phyloP scores from a whole-genome alignment of 2,113 vertebrate genomes.

The Caranx melampygus region DNA sequence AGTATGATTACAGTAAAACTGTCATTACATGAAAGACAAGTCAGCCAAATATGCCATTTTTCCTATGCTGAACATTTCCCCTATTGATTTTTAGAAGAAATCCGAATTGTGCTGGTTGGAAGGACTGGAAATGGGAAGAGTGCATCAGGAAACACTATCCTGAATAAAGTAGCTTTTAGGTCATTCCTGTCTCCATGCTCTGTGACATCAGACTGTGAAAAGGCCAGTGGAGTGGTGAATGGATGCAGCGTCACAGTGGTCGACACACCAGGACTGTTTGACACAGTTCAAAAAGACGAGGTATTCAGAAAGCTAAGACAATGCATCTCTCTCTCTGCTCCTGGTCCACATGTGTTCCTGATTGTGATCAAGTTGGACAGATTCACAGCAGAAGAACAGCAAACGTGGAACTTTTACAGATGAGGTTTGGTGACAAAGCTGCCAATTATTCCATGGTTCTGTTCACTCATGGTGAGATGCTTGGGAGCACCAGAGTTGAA shows the following conservation, averaged over 20 bases:
- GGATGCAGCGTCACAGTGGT: constrained; percentile 21
- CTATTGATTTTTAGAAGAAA: constrained; percentile 25
- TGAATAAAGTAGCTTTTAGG: background rate
- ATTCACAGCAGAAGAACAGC: constrained; percentile 42
- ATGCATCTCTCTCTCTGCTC: constrained; percentile 36
- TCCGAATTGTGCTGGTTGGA: constrained; percentile 34
- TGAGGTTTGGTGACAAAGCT: constrained; percentile 34
- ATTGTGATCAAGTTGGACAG: constrained; percentile 37
- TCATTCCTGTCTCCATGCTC: background rate
- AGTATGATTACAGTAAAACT: too few relatives aligned
- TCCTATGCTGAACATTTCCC: background rate
- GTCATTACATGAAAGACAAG: too few relatives aligned
- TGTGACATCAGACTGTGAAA: constrained; percentile 32
- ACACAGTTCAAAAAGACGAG: constrained; percentile 26
- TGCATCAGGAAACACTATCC: constrained; percentile 38
- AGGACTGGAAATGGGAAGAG: constrained; percentile 57
- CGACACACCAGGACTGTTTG: constrained; percentile 55
- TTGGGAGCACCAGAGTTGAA: background rate
- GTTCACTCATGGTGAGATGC: constrained; percentile 38
- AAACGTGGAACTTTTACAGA: constrained; percentile 40
- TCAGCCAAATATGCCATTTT: too few relatives aligned
- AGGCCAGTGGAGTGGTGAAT: constrained; percentile 8
- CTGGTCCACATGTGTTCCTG: constrained; percentile 47
- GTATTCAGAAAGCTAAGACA: constrained; percentile 26
- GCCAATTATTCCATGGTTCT: constrained; percentile 41